Evolutionary conservation across 2,113 vertebrate species (phyloP).

Genomic region (Globicephala melas): DNA sequence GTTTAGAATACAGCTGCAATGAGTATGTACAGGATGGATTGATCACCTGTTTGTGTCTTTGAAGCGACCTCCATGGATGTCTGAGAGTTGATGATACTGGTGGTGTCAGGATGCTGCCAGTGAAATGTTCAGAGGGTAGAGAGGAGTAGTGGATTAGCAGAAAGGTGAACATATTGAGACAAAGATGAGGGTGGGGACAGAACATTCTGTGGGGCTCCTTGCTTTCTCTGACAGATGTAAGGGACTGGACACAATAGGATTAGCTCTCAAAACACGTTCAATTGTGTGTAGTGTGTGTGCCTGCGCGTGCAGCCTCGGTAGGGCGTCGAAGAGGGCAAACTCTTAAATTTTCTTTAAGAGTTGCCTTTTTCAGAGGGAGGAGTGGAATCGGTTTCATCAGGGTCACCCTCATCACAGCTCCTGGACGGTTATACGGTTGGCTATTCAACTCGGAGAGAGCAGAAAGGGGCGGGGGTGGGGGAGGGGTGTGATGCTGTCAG

Average conservation of each 20-base stretch:
- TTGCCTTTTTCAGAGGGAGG: not conserved
- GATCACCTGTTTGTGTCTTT: not conserved
- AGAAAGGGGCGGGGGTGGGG: not conserved
- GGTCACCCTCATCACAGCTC: not conserved
- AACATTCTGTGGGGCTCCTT: constrained; percentile 6
- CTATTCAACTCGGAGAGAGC: constrained; percentile 37
- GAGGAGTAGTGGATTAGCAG: not conserved
- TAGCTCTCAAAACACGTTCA: constrained; percentile 43
- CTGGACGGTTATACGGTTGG: not conserved
- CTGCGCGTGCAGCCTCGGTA: not conserved
- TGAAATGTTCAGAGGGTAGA: not conserved
- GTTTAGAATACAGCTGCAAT: not conserved
- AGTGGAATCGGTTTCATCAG: constrained; percentile 7
- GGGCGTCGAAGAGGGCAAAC: not conserved
- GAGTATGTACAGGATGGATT: not conserved
- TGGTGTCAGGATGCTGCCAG: not conserved
- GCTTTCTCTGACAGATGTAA: constrained; percentile 68
- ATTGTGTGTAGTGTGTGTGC: not conserved
- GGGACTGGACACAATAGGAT: constrained; percentile 64
- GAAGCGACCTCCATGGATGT: not conserved
- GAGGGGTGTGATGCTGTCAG: not conserved
- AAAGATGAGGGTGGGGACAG: constrained; percentile 54
- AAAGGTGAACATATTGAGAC: constrained; percentile 64
- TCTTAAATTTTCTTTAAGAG: constrained; percentile 26
- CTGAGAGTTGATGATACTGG: not conserved